Conservation (phyloP, 2,797 vertebrate species). For the Pelodytes ibericus region DNA sequence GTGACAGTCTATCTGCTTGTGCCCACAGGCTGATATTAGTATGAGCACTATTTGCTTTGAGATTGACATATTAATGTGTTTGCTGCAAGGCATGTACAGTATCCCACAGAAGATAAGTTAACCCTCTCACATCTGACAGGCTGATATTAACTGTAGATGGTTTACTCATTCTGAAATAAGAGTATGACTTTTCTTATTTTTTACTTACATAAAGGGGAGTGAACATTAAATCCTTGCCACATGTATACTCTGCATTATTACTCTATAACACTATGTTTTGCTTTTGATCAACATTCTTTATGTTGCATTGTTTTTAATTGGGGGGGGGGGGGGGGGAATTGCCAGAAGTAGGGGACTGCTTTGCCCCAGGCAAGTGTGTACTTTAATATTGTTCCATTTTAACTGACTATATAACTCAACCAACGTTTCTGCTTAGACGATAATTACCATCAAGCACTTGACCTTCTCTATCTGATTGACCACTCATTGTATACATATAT, state of each 20-base stretch:
- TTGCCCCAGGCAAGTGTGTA: no score
- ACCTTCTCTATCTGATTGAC: no score
- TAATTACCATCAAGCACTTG: no score
- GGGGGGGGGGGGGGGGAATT: no score
- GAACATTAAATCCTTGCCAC: no score
- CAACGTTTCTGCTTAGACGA: no score
- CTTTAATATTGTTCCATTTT: no score
- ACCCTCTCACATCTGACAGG: background rate
- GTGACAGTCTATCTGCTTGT: background rate
- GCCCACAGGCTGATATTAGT: constrained; percentile 8
- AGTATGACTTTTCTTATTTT: background rate
- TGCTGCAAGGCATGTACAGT: constrained; percentile 15
- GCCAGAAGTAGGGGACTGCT: no score
- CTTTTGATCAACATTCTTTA: background rate
- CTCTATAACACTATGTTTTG: background rate
- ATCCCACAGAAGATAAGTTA: background rate
- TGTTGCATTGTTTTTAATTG: background rate
- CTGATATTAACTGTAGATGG: background rate
- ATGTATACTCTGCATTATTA: no score
- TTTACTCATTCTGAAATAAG: background rate
- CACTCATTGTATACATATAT: no score
- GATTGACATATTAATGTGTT: constrained; percentile 5
- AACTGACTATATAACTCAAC: no score
- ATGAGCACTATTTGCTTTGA: background rate
- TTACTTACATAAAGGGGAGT: no score